Evolutionary conservation across 1,140 invertebrate species (phyloP), one percentile per base, ranked within the genome.

Genomic region (Magallana gigas): DNA sequence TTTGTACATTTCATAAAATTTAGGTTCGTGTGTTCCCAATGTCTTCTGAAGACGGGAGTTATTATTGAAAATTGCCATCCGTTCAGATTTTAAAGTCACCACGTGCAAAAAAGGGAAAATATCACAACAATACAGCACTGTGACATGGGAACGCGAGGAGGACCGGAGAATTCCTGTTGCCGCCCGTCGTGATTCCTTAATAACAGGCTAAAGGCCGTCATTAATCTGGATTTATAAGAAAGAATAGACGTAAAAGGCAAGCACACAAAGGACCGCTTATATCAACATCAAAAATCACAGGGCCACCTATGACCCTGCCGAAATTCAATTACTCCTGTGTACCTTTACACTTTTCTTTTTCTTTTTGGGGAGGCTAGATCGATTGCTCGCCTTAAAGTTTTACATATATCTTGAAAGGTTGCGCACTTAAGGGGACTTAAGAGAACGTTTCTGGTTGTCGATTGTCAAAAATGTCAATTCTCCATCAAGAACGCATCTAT

Each of bases 391-490:
- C 18, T 4, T 48, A 1, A 48, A 5, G 1, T 29, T 36, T 18
- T 12, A 76, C 29, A 76, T 23, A 76, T 36, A 29, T 11, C 23
- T n/a, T 64, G 14, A 36, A 12, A 76, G 18, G 68, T 29, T 76
- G 23, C 9, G 8, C 68, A 76, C 68, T 36, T 36, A 76, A 1
- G 23, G 0, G 68, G 14, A 23, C n/a, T 68, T 62, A 62, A 16
- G n/a, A 62, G 14, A 62, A 12, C 68, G 6, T 2, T 12, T 76
- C 8, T 11, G 14, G 60, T 76, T 29, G 36, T 23, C 29, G 68
- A 76, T 76, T 76, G 23, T 76, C 68, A 76, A 76, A 76, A 76
- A 76, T 68, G 64, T 68, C 68, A 76, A 18, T 11, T 76, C 23
- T 4, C 23, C 8, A 76, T 23, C 68, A 76, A 76, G 68, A 71